Evolutionary conservation across 2,888 invertebrate species (phyloP).

Genomic region (Pseudococcus viburni): DNA sequence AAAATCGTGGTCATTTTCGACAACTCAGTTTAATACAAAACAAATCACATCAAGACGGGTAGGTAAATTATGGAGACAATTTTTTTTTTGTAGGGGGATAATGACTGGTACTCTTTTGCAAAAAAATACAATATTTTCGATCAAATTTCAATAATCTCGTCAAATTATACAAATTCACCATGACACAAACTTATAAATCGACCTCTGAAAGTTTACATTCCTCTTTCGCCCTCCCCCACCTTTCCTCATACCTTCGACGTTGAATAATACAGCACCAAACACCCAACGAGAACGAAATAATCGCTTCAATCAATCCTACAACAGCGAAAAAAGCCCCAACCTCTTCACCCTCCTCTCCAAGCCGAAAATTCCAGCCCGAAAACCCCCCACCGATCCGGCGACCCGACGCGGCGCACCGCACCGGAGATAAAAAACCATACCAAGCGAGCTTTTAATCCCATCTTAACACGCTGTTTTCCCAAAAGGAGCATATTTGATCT

Average conservation of each 20-base stretch:
- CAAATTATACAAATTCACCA: no score
- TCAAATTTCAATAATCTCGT: no score
- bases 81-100: no score
- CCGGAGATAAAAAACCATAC: conserved; percentile 18
- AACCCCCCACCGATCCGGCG: background rate
- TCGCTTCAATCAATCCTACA: background rate
- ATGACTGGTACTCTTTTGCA: no score
- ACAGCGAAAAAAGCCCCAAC: background rate
- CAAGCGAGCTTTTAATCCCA: conserved; percentile 44
- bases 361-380: background rate
- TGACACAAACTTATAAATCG: no score
- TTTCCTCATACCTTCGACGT: no score
- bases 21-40: no score
- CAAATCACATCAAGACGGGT: no score
- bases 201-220: no score
- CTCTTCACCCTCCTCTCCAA: background rate
- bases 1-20: no score
- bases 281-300: background rate
- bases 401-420: background rate
- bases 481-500: conserved; percentile 50
- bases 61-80: no score
- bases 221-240: background rate
- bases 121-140: no score
- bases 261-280: background rate
- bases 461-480: conserved; percentile 53